Conservation (phyloP, 1,140 invertebrate genomes). For the Parasteatoda tepidariorum region DNA sequence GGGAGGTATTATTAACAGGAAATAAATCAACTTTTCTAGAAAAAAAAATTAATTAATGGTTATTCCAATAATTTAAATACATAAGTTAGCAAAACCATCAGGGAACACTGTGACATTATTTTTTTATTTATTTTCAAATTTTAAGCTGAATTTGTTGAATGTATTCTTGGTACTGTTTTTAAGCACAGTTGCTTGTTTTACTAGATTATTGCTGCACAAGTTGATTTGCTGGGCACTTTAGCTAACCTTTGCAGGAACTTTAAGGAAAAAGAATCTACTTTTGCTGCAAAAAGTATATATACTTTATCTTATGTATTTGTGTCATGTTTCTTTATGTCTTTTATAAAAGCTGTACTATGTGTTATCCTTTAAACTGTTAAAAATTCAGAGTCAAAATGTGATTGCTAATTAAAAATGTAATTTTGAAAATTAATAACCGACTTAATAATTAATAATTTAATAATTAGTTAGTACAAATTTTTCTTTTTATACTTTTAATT, state of each 20-base stretch:
- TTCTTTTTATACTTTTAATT: too few relatives aligned
- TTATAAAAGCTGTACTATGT: not conserved
- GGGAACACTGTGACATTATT: too few relatives aligned
- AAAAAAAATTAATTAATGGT: too few relatives aligned
- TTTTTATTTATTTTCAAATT: too few relatives aligned
- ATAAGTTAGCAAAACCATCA: too few relatives aligned
- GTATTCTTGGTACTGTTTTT: not conserved
- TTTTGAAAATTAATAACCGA: too few relatives aligned
- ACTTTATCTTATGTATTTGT: not conserved
- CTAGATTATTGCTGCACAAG: conserved; percentile 63
- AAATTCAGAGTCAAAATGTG: not conserved
- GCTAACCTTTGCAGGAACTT: conserved; percentile 61
- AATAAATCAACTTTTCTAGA: too few relatives aligned
- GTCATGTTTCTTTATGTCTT: not conserved
- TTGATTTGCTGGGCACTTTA: conserved; percentile 61
- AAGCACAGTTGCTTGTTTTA: not conserved
- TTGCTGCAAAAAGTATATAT: conserved; percentile 70
- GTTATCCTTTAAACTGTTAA: not conserved
- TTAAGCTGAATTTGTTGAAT: not conserved
- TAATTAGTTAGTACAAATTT: too few relatives aligned
- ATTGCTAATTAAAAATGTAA: not conserved
- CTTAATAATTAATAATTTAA: too few relatives aligned
- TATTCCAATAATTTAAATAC: too few relatives aligned
- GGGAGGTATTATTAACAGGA: too few relatives aligned
- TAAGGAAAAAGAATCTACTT: conserved; percentile 56